phyloP scores from a whole-genome alignment of 1,140 invertebrate species.

The Microplitis demolitor region DNA sequence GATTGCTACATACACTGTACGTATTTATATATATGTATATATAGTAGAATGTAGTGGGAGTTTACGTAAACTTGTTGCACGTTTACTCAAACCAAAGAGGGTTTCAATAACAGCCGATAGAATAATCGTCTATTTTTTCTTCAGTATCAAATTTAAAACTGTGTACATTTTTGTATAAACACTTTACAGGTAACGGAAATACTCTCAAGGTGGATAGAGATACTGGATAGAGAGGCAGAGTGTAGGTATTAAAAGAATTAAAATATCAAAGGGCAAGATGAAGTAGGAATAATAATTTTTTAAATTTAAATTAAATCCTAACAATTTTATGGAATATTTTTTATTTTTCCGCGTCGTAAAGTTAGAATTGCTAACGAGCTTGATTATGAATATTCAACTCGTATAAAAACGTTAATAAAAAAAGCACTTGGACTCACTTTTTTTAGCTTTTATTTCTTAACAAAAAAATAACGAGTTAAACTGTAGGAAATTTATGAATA shows the following conservation, averaged over 20 bases:
- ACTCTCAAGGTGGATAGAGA: not conserved
- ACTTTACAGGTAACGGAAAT: too few species aligned
- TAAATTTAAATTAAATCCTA: not conserved
- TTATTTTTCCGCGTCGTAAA: not conserved
- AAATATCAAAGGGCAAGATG: too few species aligned
- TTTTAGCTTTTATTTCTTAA: not conserved
- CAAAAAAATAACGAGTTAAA: not conserved
- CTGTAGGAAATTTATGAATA: too few species aligned
- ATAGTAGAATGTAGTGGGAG: not conserved
- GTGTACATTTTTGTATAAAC: too few species aligned
- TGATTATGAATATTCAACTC: constrained; percentile 14
- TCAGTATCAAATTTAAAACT: too few species aligned
- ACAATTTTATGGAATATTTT: not conserved
- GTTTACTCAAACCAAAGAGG: constrained; percentile 20
- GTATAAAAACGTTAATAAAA: not conserved
- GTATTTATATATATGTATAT: too few species aligned
- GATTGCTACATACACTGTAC: constrained; percentile 33
- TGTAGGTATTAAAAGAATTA: not conserved
- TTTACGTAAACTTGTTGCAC: constrained; percentile 38
- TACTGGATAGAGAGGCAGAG: not conserved
- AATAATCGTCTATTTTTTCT: too few species aligned
- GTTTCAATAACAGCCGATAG: not conserved
- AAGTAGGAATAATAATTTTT: too few species aligned
- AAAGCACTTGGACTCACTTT: not conserved
- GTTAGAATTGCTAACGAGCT: not conserved